Percentiles rank a stretch among this genome's conserved stretches.
Evolutionary conservation across 1,140 invertebrate genomes (phyloP).

Genomic region (Agraylea sexmaculata): DNA sequence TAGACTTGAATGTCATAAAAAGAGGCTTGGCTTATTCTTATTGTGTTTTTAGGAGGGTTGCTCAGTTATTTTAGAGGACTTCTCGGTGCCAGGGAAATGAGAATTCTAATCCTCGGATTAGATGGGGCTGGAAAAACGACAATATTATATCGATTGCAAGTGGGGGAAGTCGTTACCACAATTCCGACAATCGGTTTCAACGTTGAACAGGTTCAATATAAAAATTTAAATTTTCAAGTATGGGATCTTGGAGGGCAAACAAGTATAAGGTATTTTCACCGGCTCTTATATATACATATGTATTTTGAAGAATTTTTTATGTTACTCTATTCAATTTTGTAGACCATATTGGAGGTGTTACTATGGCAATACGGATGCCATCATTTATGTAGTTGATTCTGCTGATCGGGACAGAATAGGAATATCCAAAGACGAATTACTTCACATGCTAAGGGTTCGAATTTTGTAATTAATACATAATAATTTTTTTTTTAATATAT

Average conservation of each 20-base stretch:
- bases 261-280: slow-evolving; percentile 50
- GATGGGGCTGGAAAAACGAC: slow-evolving; percentile 99
- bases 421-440: slow-evolving; percentile 96
- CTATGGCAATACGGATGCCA: slow-evolving; percentile 99
- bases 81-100: slow-evolving; percentile 88
- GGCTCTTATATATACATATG: not conserved
- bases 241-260: slow-evolving; percentile 99
- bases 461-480: slow-evolving; percentile 13
- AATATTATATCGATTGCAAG: slow-evolving; percentile 96
- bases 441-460: slow-evolving; percentile 84
- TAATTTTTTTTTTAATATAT: slow-evolving; percentile 10
- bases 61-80: slow-evolving; percentile 91
- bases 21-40: too few relatives aligned
- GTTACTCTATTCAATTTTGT: slow-evolving; percentile 26
- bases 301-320: not conserved
- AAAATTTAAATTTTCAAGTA: slow-evolving; percentile 93
- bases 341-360: slow-evolving; percentile 99
- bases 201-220: slow-evolving; percentile 93
- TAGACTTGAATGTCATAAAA: too few relatives aligned
- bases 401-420: slow-evolving; percentile 97
- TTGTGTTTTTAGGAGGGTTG: slow-evolving; percentile 65
- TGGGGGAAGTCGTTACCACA: slow-evolving; percentile 99
- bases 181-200: slow-evolving; percentile 95
- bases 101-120: slow-evolving; percentile 94
- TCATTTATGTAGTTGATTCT: slow-evolving; percentile 99